Evolutionary conservation across 2,888 invertebrate species (phyloP), one percentile per base, ranked within the genome.

Genomic region (Eupsilia transversa): DNA sequence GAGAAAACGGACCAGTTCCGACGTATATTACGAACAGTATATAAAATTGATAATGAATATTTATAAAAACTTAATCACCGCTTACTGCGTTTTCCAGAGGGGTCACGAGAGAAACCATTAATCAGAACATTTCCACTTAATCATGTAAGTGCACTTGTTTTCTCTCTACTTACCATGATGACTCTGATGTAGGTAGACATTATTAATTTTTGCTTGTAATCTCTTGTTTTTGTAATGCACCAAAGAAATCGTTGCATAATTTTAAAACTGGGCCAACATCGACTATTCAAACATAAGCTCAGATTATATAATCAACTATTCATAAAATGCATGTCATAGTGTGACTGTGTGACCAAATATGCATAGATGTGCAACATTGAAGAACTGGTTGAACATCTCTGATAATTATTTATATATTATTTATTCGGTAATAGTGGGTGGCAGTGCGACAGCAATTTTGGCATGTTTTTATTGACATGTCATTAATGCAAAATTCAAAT

Each of bases 1-100:
- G 96, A 96, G 96, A 96, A 96, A 96, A 95, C 96, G 90, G 94
- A 95, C 96, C 95, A 95, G 95, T 94, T 94, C 91, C 77, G 91
- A 91, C 91, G 92, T 93, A 93, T 94, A 95, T 95, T 94, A 94
- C 94, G 94, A 92, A 92, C 94, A 92, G 91, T 93, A 93, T 91
- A 94, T 93, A 92, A 95, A 94, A 96, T 95, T 95, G 94, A 95
- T 96, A 95, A 95, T 95, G 94, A 95, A 95, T 96, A 95, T 95
- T 95, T 95, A 95, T 94, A 96, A 95, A 95, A 95, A 95, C 92
- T 93, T 94, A 95, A 95, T 94, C 93, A 94, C 93, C 89, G 92
- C 88, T 90, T 92, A 91, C 91, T 88, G 89, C 91, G 90, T 93
- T 94, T 94, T 93, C 93, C 94, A 91, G 86, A 91, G 88, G 86